Evolutionary conservation across 2,113 vertebrate genomes (phyloP), one percentile per base, ranked within the genome.

Genomic region (Cichladusa arquata): DNA sequence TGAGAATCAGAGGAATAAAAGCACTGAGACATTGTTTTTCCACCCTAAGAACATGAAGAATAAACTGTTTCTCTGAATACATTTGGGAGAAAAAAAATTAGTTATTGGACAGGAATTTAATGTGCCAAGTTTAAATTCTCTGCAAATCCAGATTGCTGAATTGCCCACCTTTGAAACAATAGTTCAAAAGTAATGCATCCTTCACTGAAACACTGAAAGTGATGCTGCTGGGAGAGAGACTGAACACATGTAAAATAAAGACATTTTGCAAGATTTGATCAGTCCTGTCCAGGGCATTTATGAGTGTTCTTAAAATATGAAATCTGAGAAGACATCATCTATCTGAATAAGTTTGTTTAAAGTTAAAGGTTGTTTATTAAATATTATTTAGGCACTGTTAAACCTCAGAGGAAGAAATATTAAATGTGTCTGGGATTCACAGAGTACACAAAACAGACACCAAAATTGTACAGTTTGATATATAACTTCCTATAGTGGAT

Each of bases 401-500:
- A 96, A 60, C 60, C 88, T 96, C 93, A 76, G 28, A 73, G 67
- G 65, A 92, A 95, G 51, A 92, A 96, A 71, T 79, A 94, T 76
- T 84, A 94, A 82, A 86, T 38, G 14, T 85, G 64, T 79, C 95
- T 88, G 51, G 58, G 93, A 64, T 89, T 96, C 53, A 72, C 12
- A 2, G 31, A 51, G 51, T 78, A 72, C 33, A 77, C 4, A 72
- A 91, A 95, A 86, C 94, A 93, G 93, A 84, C 81, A 65, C 69
- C 87, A 71, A 69, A 86, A 83, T 48, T 42, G 42, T 81, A 20
- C 72, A 53, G 5, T 70, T 92, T 93, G 92, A 97, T 85, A 40
- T 12, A 53, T 77, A 82, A 70, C 94, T 96, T 97, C 97, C 96
- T 83, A 60, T 20, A 36, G 38, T 25, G 57, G 65, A 62, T 89